phyloP scores from a whole-genome alignment of 2,888 invertebrate species.

The Leucozona laternaria region DNA sequence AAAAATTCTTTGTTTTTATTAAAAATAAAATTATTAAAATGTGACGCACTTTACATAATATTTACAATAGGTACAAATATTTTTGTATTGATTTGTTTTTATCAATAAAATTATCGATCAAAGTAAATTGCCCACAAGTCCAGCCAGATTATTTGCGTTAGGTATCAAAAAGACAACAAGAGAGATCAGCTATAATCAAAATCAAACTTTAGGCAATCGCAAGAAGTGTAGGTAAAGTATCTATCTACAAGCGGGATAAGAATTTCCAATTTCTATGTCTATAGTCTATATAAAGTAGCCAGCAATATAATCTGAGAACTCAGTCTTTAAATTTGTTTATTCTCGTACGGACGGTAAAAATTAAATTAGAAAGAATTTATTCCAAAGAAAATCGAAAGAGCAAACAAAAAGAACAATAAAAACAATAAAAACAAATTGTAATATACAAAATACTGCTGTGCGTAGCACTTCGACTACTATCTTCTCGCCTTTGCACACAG shows the following conservation, averaged over 20 bases:
- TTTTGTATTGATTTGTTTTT: not conserved
- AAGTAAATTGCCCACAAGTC: not conserved
- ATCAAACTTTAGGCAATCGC: not conserved
- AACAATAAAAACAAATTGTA: not conserved
- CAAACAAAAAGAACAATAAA: not conserved
- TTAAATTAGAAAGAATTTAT: not conserved
- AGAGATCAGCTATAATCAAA: constrained; percentile 9
- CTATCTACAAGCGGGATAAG: not conserved
- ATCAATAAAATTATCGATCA: not conserved
- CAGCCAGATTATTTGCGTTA: not conserved
- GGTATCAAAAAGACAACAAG: not conserved
- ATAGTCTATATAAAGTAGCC: constrained; percentile 65
- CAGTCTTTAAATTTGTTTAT: constrained; percentile 44
- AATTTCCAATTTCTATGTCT: constrained; percentile 41
- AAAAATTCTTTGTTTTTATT: too few species aligned
- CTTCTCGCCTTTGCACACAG: not conserved
- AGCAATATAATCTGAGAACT: constrained; percentile 53
- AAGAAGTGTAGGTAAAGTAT: not conserved
- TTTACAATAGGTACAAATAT: too few species aligned
- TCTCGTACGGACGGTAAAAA: constrained; percentile 37
- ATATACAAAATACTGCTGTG: not conserved
- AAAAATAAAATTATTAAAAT: too few species aligned
- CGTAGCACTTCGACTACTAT: not conserved
- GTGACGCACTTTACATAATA: too few species aligned
- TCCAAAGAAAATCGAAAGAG: not conserved